A percentile compares a stretch with the other conserved stretches of the same genome.
Evolutionary conservation across 64 coral and sea anemone species (phyloP).

Genomic region (Actinia tenebrosa): DNA sequence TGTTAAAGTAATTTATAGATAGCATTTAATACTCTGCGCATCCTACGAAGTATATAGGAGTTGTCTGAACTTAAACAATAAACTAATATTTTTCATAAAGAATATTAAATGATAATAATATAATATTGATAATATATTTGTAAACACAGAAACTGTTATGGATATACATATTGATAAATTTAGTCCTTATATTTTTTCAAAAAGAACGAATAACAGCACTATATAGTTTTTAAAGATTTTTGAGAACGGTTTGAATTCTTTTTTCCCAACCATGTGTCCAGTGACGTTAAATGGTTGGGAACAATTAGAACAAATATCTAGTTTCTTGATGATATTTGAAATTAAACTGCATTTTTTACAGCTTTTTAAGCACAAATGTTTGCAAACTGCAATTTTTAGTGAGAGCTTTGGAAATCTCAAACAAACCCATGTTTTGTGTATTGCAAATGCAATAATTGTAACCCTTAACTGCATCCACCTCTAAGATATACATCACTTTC

Average conservation of each 20-base stretch:
- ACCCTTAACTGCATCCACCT: neutral
- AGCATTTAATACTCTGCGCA: neutral
- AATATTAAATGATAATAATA: neutral
- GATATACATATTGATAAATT: neutral
- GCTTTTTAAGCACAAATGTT: neutral
- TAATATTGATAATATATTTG: neutral
- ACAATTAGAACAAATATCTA: neutral
- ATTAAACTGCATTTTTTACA: neutral
- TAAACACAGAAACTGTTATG: too few species aligned
- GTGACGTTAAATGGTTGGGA: neutral
- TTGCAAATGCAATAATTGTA: too few species aligned
- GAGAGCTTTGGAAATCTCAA: neutral
- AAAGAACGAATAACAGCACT: neutral
- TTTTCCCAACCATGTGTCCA: neutral
- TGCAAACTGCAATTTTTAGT: neutral
- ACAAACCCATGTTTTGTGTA: neutral
- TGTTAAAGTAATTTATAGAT: neutral
- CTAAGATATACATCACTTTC: neutral
- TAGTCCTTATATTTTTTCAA: neutral
- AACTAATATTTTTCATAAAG: neutral
- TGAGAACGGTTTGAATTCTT: neutral
- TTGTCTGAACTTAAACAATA: neutral
- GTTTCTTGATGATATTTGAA: neutral
- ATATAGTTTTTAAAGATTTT: neutral
- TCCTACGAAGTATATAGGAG: neutral